phyloP scores from a whole-genome alignment of 2,113 vertebrate species.

The Talpa occidentalis region DNA sequence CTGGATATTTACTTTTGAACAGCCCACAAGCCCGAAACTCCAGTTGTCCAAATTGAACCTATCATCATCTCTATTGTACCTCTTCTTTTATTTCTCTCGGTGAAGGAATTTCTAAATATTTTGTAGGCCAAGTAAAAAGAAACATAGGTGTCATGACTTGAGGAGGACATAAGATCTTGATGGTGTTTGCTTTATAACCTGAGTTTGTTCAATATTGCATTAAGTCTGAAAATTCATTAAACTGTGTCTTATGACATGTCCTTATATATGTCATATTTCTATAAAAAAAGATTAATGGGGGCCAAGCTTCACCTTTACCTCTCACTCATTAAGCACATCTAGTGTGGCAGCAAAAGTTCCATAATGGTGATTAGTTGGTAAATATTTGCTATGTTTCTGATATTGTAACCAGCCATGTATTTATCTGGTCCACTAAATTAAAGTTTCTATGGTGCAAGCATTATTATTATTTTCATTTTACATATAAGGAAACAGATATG shows the following conservation, averaged over 20 bases:
- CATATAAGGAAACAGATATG: neutral
- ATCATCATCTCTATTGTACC: neutral
- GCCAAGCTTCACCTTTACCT: neutral
- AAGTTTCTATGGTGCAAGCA: neutral
- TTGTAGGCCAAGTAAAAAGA: neutral
- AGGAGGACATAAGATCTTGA: neutral
- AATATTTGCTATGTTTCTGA: neutral
- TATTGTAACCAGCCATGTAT: neutral
- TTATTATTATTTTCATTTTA: slow-evolving; percentile 1
- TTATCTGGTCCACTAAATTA: neutral
- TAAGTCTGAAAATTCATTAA: neutral
- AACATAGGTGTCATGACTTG: neutral
- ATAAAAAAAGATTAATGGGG: slow-evolving; percentile 4
- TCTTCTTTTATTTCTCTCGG: neutral
- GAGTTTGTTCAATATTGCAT: neutral
- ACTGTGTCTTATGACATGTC: neutral
- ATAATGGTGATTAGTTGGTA: neutral
- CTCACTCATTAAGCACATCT: neutral
- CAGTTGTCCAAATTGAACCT: neutral
- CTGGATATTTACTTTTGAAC: neutral
- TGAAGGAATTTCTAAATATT: slow-evolving; percentile 19
- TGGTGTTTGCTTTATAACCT: neutral
- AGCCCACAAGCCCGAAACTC: neutral
- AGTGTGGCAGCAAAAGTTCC: neutral
- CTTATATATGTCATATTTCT: neutral